Evolutionary conservation across 2,888 invertebrate genomes (phyloP), one percentile per base, ranked within the genome.

Genomic region (Sesamia inferens): DNA sequence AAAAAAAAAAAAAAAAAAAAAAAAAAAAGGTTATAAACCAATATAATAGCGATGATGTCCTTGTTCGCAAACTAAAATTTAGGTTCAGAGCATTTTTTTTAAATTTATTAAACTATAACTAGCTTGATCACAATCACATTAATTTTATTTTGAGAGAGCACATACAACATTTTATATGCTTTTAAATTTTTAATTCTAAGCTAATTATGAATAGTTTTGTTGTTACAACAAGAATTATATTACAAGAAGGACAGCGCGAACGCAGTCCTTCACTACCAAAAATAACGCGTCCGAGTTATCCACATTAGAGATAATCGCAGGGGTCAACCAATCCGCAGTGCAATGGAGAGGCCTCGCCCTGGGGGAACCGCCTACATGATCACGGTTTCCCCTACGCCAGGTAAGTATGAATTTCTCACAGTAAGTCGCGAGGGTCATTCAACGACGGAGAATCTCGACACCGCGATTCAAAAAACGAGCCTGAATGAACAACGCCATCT

Each of bases 261-360:
- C 78, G 70, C 78, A 77, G 65, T 77, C 78, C 61, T 44, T 76
- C 76, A 70, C 65, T 70, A 76, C 10, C 78, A 76, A 78, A 76
- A 76, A 78, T 70, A 24, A 61, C 61, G 47, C 78, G 69, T 76
- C 78, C 77, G 78, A 76, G 48, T 75, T 75, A 75, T 22, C 63
- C 67, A n/a, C 62, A 75, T 75, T 75, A 76, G 62, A 44, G 63
- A 70, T 69, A 77, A 77, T 70, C 65, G 65, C 65, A 77, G n/a
- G 71, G 65, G 78, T 77, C 76, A 77, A 62, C 57, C 61, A 13
- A 16, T 31, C 78, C 65, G 78, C 65, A 66, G 76, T 78, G 71
- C 71, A 70, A 78, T 70, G 65, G 55, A 24, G 16, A 51, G 55
- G 55, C 44, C 70, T 76, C 76, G 48, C 78, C 65, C 70, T 76